These are phyloP conservation scores for Aethes cnicana DNA, from an alignment of 2,888 invertebrate genomes.

Conservation along the genomic window DNA sequence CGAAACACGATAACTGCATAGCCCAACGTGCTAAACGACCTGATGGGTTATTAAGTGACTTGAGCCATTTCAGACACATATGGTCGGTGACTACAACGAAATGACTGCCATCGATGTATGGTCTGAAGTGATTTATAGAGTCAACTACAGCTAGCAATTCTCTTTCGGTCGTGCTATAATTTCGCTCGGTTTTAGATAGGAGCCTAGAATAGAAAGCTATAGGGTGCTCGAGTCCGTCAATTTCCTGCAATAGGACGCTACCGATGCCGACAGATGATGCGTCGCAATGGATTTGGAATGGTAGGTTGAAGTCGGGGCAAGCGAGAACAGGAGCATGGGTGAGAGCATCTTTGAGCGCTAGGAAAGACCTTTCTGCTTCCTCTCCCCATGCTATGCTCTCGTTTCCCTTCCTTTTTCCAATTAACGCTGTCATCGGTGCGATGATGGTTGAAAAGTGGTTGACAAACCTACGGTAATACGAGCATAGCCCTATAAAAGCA, in stretches of 20 bases:
- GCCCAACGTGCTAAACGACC: conserved; percentile 10
- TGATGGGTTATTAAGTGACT: background rate
- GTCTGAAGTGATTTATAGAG: conserved; percentile 9
- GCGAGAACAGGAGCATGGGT: background rate
- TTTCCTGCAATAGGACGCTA: background rate
- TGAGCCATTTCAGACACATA: conserved; percentile 1
- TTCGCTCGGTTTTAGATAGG: background rate
- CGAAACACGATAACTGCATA: background rate
- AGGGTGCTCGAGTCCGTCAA: background rate
- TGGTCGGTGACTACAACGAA: conserved; percentile 8
- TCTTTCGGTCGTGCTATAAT: conserved; percentile 5
- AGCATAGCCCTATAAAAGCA: conserved; percentile 3
- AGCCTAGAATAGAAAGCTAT: conserved; percentile 1
- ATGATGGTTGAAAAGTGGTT: conserved; percentile 2
- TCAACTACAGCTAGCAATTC: conserved; percentile 10
- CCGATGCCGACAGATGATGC: background rate
- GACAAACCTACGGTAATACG: conserved; percentile 12
- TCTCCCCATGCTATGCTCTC: background rate
- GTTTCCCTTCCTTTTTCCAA: background rate
- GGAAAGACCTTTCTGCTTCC: background rate
- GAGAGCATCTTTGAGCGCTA: background rate
- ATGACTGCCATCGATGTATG: conserved; percentile 9
- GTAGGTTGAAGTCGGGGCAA: background rate
- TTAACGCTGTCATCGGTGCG: background rate
- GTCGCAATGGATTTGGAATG: background rate